Base-by-base conservation (phyloP, 2,113 vertebrate genomes). In the Fregata magnificens region DNA sequence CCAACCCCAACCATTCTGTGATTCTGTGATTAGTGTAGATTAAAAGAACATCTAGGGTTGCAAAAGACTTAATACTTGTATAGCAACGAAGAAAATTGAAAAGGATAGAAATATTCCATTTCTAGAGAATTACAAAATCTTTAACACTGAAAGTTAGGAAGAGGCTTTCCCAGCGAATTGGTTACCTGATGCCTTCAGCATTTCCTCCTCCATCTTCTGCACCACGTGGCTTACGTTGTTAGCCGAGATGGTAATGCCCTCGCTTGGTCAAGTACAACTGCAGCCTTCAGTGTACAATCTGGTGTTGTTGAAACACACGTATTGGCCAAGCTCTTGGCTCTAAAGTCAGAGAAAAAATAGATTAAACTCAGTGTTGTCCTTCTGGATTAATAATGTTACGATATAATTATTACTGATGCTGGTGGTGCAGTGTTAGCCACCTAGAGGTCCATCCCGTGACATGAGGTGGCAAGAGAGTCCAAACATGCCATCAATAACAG, bases 171-270 rank as follows among this genome's bases (percentile, higher is more conserved):
- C 21, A 59, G 29, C 47, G 53, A 71, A 28, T 9, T 44, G 52
- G 21, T 42, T 50, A 40, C 52, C 34, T 66, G 32, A 38, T 31
- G 26, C 36, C 49, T 77, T 80, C 59, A 71, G 32, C 38, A 38
- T 47, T 71, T 86, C 42, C 28, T 76, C 19, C 29, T 44, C 38
- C 44, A 16, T 55, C 24, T 29, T 72, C n/a, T 56, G 52, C 3
- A 1, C 44, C 28, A 9, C 0, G 0, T 25, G 28, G 14, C 6
- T 40, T 28, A 7, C 0, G 0, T 29, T 53, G 13, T 55, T 32
- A 19, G 38, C 17, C 0, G 7, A 63, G 42, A 26, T 69, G 59
- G 24, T 36, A 47, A 36, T 55, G n/a, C 12, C 14, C 26, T 66
- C 74, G 8, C 19, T 66, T 71, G 69, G n/a, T 83, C 28, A 42